These are phyloP conservation scores for Ochotona princeps DNA, from an alignment of 2,113 vertebrate species.

Conservation along the genomic window DNA sequence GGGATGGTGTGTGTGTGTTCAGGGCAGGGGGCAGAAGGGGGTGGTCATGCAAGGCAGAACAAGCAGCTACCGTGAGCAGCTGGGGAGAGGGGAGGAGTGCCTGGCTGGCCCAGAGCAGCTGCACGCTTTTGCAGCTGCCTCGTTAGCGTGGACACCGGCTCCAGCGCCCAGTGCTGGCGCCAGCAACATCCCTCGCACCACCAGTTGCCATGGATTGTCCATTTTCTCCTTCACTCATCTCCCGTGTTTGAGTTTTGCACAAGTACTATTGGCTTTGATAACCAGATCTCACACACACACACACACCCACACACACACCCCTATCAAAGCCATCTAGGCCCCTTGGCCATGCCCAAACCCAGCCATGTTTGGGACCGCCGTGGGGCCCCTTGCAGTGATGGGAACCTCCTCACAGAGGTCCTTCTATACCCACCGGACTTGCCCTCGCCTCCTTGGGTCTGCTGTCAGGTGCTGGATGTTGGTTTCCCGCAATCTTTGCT, in stretches of 20 bases:
- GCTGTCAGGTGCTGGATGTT: too few relatives aligned
- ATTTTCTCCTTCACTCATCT: neutral
- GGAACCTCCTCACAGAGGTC: neutral
- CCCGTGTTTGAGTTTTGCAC: neutral
- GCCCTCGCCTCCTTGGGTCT: neutral
- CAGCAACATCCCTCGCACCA: neutral
- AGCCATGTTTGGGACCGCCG: neutral
- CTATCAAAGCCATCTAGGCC: neutral
- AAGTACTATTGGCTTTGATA: neutral
- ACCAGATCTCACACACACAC: neutral
- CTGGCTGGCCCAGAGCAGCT: neutral
- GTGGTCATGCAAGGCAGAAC: neutral
- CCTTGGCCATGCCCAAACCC: neutral
- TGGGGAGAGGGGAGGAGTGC: neutral
- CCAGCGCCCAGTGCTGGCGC: neutral
- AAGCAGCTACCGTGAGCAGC: neutral
- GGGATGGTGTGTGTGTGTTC: too few relatives aligned
- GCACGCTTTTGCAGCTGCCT: neutral
- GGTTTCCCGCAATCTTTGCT: neutral
- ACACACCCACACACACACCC: neutral
- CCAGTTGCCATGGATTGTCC: neutral
- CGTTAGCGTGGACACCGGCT: neutral
- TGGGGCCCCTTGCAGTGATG: neutral
- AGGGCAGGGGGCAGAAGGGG: too few relatives aligned
- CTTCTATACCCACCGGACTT: neutral